Percentiles rank a stretch among this genome's conserved stretches.
phyloP scores from a whole-genome alignment of 2,797 vertebrate genomes.

The Notamacropus eugenii region DNA sequence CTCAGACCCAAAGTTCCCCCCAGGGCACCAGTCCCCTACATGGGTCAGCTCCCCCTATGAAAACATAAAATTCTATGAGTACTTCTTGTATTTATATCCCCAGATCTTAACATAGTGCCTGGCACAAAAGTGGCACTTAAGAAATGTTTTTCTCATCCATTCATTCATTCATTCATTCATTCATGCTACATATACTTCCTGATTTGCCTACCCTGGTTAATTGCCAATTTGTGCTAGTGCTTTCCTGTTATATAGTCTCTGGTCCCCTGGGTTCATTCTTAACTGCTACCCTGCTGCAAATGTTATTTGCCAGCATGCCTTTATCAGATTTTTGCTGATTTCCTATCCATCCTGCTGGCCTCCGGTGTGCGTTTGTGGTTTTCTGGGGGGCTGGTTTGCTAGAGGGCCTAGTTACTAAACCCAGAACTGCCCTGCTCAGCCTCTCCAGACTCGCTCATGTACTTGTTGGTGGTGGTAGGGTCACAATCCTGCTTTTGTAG shows the following conservation, averaged over 20 bases:
- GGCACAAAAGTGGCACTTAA: neutral
- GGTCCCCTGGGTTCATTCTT: neutral
- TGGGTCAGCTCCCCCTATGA: neutral
- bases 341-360: neutral
- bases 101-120: neutral
- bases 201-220: neutral
- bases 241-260: neutral
- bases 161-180: neutral
- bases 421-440: neutral
- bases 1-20: neutral
- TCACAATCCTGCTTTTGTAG: neutral
- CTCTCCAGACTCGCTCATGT: neutral
- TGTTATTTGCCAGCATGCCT: neutral
- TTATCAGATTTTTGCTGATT: neutral
- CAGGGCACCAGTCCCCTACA: neutral
- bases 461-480: neutral
- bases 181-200: neutral
- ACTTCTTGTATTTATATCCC: neutral
- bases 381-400: neutral
- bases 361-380: neutral
- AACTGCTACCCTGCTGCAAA: neutral
- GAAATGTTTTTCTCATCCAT: neutral
- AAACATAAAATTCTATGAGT: neutral
- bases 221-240: neutral
- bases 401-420: neutral